phyloP scores from a whole-genome alignment of 2,113 vertebrate genomes.

The Melanostigma gelatinosum region DNA sequence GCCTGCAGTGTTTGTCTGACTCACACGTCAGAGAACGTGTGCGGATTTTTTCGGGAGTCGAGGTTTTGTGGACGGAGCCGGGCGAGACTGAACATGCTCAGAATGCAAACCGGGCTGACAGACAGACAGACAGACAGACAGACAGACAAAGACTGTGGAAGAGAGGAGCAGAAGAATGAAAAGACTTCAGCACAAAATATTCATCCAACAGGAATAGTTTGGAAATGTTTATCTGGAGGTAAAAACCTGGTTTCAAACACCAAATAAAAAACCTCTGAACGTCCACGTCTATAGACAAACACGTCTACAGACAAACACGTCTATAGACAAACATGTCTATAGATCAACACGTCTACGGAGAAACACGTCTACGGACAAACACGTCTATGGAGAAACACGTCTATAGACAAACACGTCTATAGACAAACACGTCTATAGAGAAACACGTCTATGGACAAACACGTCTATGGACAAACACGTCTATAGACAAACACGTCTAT shows the following conservation, averaged over 20 bases:
- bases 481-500: too few species aligned
- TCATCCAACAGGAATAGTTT: background rate
- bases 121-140: conserved; percentile 1
- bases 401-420: too few species aligned
- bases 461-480: too few species aligned
- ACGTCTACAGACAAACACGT: background rate
- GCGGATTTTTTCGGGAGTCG: background rate
- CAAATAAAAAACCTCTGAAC: background rate
- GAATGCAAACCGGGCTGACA: conserved; percentile 45
- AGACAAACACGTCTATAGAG: too few species aligned
- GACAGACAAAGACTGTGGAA: background rate
- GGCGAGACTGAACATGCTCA: conserved; percentile 55
- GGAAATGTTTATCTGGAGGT: background rate
- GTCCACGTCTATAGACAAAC: background rate
- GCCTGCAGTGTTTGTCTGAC: conserved; percentile 53
- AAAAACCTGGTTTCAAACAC: background rate
- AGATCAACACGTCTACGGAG: too few species aligned
- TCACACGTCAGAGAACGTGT: conserved; percentile 33
- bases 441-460: too few species aligned
- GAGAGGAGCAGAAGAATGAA: background rate
- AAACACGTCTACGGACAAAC: too few species aligned
- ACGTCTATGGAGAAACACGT: too few species aligned
- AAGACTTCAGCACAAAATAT: background rate
- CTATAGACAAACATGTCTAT: too few species aligned
- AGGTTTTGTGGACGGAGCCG: conserved; percentile 27